Evolutionary conservation across 2,797 vertebrate genomes (phyloP), one percentile per base, ranked within the genome.

Genomic region (Glossophaga mutica): DNA sequence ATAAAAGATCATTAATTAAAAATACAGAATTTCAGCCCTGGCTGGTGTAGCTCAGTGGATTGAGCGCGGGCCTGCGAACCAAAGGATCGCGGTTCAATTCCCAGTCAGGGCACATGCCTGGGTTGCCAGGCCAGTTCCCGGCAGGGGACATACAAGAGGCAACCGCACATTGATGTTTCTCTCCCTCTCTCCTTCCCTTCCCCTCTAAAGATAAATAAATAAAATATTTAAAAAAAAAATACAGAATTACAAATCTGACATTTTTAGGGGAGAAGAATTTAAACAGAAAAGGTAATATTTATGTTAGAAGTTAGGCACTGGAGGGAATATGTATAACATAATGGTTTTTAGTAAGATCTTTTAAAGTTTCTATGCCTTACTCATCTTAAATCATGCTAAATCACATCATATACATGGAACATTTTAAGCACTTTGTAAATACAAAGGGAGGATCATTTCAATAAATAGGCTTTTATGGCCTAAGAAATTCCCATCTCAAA

Each of bases 371-470:
- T 74, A 82, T 86, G 37, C 39, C 78, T 88, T 59, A 79, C 78
- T 83, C 9, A 84, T 59, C 42, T 94, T 78, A 94, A 73, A 39
- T 90, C 24, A 71, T 21, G 34, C 39, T 62, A 78, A 73, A 50
- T 71, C 55, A 34, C 4, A 59, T 55, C 26, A 55, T 24, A 67
- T n/a, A 39, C 4, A 8, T 57, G 48, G n/a, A 79, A 91, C 42
- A 87, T 46, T 91, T 92, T 77, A 91, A 93, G 32, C 16, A 93
- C 77, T 93, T 65, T 82, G 2, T 62, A 93, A 93, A 91, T 21
- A 76, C 37, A 94, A 74, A 90, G 8, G 5, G 62, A n/a, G 50
- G 34, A 88, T 65, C 50, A 71, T 84, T 62, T 79, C 74, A 90
- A 57, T 34, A 55, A 76, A 42, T n/a, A 65, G 39, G 26, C 78